Conservation (phyloP, 2,797 vertebrate genomes). For the Lateolabrax maculatus region DNA sequence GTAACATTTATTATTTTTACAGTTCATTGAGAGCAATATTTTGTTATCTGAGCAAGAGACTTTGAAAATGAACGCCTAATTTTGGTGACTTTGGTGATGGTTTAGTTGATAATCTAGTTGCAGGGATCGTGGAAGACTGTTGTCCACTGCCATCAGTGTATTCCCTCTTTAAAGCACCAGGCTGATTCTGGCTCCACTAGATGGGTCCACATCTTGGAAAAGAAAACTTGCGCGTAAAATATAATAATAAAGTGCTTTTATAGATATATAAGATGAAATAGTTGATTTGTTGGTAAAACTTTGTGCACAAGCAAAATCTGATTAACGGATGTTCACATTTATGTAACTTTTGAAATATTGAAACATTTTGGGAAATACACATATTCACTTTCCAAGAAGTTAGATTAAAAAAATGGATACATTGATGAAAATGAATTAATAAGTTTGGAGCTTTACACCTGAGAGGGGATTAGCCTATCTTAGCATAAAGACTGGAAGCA, state of each 20-base stretch:
- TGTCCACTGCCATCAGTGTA: not conserved
- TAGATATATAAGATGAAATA: too few species aligned
- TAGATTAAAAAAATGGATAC: not conserved
- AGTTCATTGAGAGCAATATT: constrained; percentile 26
- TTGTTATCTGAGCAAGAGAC: constrained; percentile 6
- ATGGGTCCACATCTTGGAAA: not conserved
- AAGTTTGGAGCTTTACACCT: too few species aligned
- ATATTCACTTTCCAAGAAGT: too few species aligned
- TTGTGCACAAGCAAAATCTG: not conserved
- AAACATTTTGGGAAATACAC: too few species aligned
- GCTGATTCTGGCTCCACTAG: not conserved
- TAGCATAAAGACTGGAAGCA: too few species aligned
- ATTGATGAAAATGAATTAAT: too few species aligned
- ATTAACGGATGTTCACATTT: too few species aligned
- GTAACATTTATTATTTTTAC: constrained; percentile 49
- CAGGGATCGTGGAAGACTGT: not conserved
- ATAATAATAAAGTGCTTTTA: not conserved
- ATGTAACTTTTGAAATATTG: too few species aligned
- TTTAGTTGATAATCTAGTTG: not conserved
- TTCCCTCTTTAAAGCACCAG: not conserved
- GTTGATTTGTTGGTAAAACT: not conserved
- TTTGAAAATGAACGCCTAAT: not conserved
- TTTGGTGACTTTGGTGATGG: constrained; percentile 7
- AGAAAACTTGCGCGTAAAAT: not conserved
- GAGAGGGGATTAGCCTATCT: too few species aligned